Conservation (phyloP, 2,888 invertebrate species). For the Drosophila cognata region DNA sequence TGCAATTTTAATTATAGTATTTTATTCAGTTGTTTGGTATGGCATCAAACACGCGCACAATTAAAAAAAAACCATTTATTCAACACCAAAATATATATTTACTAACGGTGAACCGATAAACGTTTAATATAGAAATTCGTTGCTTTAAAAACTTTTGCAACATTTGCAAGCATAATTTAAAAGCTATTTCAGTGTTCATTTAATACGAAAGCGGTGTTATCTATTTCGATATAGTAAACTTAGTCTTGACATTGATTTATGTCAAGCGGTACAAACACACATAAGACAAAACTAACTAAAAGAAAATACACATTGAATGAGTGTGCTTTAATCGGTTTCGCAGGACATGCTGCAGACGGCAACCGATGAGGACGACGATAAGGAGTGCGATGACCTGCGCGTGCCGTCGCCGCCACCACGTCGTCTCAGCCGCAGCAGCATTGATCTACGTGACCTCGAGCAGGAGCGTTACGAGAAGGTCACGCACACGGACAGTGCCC, state of each 20-base stretch:
- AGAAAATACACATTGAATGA: conserved; percentile 3
- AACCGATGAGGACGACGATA: conserved; percentile 83
- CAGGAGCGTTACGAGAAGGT: conserved; percentile 85
- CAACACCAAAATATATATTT: neutral
- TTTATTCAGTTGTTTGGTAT: neutral
- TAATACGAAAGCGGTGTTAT: neutral
- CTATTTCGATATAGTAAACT: neutral
- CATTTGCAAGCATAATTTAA: too few relatives aligned
- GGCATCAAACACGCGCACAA: neutral
- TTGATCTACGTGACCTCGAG: conserved; percentile 85
- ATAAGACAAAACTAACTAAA: neutral
- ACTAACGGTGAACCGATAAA: neutral
- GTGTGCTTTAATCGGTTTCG: conserved; percentile 29
- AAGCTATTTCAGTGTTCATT: neutral
- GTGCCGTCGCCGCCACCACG: conserved; percentile 85
- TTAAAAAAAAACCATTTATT: neutral
- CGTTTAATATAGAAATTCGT: neutral
- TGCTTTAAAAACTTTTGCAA: neutral
- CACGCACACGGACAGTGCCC: conserved; percentile 85
- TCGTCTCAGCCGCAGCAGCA: conserved; percentile 85
- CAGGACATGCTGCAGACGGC: conserved; percentile 83
- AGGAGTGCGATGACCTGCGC: conserved; percentile 85
- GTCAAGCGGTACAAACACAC: neutral
- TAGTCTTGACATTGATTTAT: conserved; percentile 8
- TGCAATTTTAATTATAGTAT: neutral